phyloP scores from a whole-genome alignment of 2,113 vertebrate genomes.

The Cygnus atratus region DNA sequence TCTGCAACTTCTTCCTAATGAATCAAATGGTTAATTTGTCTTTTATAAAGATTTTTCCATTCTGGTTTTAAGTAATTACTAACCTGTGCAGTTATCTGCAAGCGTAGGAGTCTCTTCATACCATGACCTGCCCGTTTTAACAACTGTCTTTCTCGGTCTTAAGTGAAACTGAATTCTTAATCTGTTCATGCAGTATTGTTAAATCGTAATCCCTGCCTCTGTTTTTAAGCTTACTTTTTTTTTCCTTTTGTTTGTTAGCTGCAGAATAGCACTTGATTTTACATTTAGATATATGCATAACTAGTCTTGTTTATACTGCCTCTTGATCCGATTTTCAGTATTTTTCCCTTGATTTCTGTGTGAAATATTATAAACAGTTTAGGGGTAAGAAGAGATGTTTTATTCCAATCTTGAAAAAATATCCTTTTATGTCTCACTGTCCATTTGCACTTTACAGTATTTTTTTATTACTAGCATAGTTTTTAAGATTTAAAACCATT shows the following conservation, averaged over 20 bases:
- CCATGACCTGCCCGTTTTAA: slow-evolving; percentile 45
- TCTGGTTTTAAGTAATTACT: slow-evolving; percentile 62
- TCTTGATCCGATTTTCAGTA: background rate
- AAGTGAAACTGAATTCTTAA: slow-evolving; percentile 50
- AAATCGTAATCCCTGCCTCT: slow-evolving; percentile 45
- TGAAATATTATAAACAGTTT: background rate
- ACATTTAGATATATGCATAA: slow-evolving; percentile 13
- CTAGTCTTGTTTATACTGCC: background rate
- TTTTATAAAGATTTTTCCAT: slow-evolving; percentile 47
- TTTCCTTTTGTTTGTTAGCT: slow-evolving; percentile 44
- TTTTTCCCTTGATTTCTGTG: background rate
- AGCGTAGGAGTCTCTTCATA: slow-evolving; percentile 8
- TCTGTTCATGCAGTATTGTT: slow-evolving; percentile 13
- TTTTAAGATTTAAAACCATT: background rate
- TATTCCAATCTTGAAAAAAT: background rate
- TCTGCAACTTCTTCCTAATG: background rate
- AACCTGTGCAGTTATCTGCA: slow-evolving; percentile 46
- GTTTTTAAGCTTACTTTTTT: slow-evolving; percentile 41
- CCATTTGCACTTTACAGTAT: background rate
- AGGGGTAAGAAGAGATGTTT: background rate
- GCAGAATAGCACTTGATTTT: slow-evolving; percentile 9
- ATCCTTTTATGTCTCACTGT: background rate
- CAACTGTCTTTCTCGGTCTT: slow-evolving; percentile 18
- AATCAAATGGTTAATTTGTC: slow-evolving; percentile 59
- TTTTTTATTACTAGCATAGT: background rate